A percentile compares a stretch with the other conserved stretches of the same genome.
Conservation (phyloP, 2,113 vertebrate genomes). For the Odobenus rosmarus region DNA sequence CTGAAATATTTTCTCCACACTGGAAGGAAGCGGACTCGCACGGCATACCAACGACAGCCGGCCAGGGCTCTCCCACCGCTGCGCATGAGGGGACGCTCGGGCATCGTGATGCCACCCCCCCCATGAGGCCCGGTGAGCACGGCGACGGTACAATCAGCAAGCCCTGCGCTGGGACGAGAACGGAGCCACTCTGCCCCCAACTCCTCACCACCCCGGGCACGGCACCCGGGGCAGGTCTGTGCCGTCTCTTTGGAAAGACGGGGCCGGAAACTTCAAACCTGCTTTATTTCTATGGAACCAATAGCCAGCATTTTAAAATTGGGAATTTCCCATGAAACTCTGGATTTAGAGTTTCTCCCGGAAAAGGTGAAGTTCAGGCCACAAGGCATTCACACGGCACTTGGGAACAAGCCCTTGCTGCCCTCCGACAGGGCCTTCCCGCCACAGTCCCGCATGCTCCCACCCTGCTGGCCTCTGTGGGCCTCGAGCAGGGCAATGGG, state of each 20-base stretch:
- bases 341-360: background rate
- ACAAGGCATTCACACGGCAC: background rate
- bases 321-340: background rate
- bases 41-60: too few species aligned
- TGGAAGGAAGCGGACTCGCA: fast-evolving
- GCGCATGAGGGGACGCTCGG: background rate
- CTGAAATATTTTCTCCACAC: fast-evolving
- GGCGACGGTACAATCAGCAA: too few species aligned
- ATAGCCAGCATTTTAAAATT: background rate
- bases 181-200: background rate
- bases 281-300: background rate
- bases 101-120: background rate
- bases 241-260: fast-evolving
- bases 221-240: background rate
- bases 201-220: fast-evolving
- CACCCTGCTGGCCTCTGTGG: too few species aligned
- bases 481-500: background rate
- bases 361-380: background rate
- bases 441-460: fast-evolving
- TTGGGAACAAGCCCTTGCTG: background rate
- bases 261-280: too few species aligned
- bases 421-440: fast-evolving
- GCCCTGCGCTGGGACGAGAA: background rate
- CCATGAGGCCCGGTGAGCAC: too few species aligned
- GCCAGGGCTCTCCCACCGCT: too few species aligned